A percentile compares a stretch with the other conserved stretches of the same genome.
These are phyloP conservation scores for Drosophila percnosoma DNA, from an alignment of 2,888 invertebrate species.

Conservation along the genomic window DNA sequence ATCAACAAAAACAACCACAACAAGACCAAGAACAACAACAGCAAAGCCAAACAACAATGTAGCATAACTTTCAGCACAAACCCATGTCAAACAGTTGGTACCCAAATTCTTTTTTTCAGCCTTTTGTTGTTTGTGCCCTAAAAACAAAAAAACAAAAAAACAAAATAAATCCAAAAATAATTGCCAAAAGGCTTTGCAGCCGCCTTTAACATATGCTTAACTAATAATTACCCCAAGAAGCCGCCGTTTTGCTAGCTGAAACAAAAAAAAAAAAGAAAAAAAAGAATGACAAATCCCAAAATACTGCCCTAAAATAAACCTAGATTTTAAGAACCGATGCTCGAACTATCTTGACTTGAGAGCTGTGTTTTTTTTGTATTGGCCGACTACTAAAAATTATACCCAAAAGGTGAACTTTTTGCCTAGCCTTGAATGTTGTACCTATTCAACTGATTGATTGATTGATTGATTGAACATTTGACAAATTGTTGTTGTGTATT, in stretches of 20 bases:
- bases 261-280: not conserved
- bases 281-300: slow-evolving; percentile 28
- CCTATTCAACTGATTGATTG: slow-evolving; percentile 42
- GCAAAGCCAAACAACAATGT: slow-evolving; percentile 42
- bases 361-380: slow-evolving; percentile 22
- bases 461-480: slow-evolving; percentile 52
- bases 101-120: slow-evolving; percentile 37
- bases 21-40: slow-evolving; percentile 39
- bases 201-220: slow-evolving; percentile 14
- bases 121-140: slow-evolving; percentile 59
- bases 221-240: slow-evolving; percentile 28
- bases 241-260: slow-evolving; percentile 16
- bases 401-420: slow-evolving; percentile 13
- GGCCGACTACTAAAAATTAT: slow-evolving; percentile 42
- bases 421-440: slow-evolving; percentile 65
- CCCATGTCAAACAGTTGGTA: slow-evolving; percentile 67
- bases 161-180: not conserved
- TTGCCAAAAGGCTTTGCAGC: slow-evolving; percentile 16
- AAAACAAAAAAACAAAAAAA: slow-evolving; percentile 5
- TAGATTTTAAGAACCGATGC: slow-evolving; percentile 40
- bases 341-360: slow-evolving; percentile 44
- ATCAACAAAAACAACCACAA: slow-evolving; percentile 51
- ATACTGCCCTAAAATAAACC: slow-evolving; percentile 9
- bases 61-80: slow-evolving; percentile 59
- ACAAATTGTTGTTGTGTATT: slow-evolving; percentile 47